phyloP scores from a whole-genome alignment of 2,888 invertebrate species.

The Philhelius pedissequus region DNA sequence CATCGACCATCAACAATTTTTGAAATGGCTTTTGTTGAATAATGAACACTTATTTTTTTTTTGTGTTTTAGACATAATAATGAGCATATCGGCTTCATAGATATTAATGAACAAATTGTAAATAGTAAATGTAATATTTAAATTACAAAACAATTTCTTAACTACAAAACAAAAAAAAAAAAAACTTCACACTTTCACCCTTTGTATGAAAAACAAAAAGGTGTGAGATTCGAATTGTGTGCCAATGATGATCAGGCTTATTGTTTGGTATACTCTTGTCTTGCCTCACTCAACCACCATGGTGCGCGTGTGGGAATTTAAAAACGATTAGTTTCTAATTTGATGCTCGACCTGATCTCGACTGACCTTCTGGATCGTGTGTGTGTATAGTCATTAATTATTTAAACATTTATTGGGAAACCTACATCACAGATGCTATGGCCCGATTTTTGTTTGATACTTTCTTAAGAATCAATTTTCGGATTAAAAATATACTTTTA shows the following conservation, averaged over 20 bases:
- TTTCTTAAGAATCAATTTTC: slow-evolving; percentile 58
- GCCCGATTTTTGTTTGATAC: slow-evolving; percentile 21
- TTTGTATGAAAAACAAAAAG: slow-evolving; percentile 9
- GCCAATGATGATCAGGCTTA: background rate
- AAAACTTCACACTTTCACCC: slow-evolving; percentile 57
- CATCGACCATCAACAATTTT: slow-evolving; percentile 40
- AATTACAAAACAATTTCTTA: slow-evolving; percentile 53
- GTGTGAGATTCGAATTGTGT: slow-evolving; percentile 34
- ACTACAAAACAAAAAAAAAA: background rate
- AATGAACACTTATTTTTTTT: background rate
- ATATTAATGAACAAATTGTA: background rate
- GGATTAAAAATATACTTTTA: slow-evolving; percentile 27
- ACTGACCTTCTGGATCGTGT: slow-evolving; percentile 57
- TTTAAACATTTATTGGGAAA: slow-evolving; percentile 64
- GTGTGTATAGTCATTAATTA: slow-evolving; percentile 61
- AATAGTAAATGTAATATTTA: slow-evolving; percentile 35
- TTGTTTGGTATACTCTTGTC: slow-evolving; percentile 6
- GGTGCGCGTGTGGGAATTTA: slow-evolving; percentile 49
- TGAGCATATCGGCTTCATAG: background rate
- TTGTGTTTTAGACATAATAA: background rate
- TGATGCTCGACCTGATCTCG: slow-evolving; percentile 63
- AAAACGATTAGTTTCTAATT: slow-evolving; percentile 68
- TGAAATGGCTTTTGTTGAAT: slow-evolving; percentile 5
- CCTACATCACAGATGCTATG: slow-evolving; percentile 39
- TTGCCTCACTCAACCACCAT: background rate